A percentile compares a stretch with the other conserved stretches of the same genome.
phyloP scores from a whole-genome alignment of 2,888 invertebrate genomes.

The Onthophagus sagittarius region DNA sequence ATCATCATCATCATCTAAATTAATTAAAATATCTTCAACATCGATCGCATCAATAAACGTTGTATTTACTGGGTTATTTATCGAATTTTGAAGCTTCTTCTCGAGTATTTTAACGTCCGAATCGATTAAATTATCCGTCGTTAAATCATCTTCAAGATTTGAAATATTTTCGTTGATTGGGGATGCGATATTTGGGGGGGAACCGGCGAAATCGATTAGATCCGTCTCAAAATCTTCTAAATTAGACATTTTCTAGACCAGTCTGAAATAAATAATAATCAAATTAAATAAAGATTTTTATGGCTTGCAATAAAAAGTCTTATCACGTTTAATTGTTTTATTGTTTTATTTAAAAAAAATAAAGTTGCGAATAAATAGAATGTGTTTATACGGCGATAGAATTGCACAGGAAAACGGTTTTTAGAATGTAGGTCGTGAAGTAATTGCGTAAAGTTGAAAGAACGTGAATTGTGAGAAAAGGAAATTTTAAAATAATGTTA shows the following conservation, averaged over 20 bases:
- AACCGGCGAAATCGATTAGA: conserved; percentile 44
- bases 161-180: conserved; percentile 19
- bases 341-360: too few relatives aligned
- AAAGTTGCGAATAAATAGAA: too few relatives aligned
- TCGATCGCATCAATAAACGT: conserved; percentile 33
- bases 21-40: conserved; percentile 45
- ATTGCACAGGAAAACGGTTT: not conserved
- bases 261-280: not conserved
- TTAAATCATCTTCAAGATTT: conserved; percentile 22
- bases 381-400: too few relatives aligned
- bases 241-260: conserved; percentile 24
- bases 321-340: too few relatives aligned
- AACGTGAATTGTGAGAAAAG: too few relatives aligned
- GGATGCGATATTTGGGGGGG: conserved; percentile 38
- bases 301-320: too few relatives aligned
- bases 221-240: conserved; percentile 36
- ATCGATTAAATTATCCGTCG: conserved; percentile 41
- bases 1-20: conserved; percentile 38
- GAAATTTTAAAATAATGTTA: too few relatives aligned
- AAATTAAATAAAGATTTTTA: not conserved
- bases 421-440: not conserved
- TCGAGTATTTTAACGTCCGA: conserved; percentile 44
- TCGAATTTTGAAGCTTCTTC: conserved; percentile 40
- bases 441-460: not conserved
- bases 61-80: conserved; percentile 14